These are phyloP conservation scores for Pedionomus torquatus DNA, from an alignment of 2,113 vertebrate species.

Conservation along the genomic window DNA sequence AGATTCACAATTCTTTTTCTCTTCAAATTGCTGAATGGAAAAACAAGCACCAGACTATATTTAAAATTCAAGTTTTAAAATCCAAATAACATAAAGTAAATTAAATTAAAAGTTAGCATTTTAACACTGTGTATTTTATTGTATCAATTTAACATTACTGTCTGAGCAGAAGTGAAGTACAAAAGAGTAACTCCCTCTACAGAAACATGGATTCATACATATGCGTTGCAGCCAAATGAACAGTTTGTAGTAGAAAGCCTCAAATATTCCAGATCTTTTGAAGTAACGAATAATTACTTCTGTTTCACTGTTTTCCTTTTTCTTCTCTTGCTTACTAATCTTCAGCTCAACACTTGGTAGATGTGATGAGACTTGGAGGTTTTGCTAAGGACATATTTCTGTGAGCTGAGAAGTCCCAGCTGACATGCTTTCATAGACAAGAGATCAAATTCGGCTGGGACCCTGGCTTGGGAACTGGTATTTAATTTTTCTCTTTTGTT, in stretches of 20 bases:
- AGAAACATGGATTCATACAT: neutral
- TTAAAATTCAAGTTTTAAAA: neutral
- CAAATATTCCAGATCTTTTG: neutral
- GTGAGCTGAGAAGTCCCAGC: neutral
- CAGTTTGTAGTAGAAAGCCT: neutral
- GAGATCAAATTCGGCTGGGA: neutral
- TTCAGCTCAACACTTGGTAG: neutral
- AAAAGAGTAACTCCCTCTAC: neutral
- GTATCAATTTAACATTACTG: neutral
- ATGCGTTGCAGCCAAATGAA: neutral
- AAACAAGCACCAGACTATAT: fast-evolving
- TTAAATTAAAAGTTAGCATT: neutral
- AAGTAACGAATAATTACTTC: neutral
- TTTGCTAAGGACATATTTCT: neutral
- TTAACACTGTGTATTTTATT: neutral
- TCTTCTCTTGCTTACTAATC: neutral
- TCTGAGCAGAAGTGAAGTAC: neutral
- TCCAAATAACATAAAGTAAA: neutral
- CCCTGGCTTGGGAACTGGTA: neutral
- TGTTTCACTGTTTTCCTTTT: neutral
- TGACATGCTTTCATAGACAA: neutral
- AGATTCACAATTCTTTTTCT: neutral
- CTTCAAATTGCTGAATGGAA: neutral
- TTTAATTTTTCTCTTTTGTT: neutral
- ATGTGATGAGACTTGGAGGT: neutral